Evolutionary conservation across 2,797 vertebrate species (phyloP).

Genomic region (Scleropages formosus): DNA sequence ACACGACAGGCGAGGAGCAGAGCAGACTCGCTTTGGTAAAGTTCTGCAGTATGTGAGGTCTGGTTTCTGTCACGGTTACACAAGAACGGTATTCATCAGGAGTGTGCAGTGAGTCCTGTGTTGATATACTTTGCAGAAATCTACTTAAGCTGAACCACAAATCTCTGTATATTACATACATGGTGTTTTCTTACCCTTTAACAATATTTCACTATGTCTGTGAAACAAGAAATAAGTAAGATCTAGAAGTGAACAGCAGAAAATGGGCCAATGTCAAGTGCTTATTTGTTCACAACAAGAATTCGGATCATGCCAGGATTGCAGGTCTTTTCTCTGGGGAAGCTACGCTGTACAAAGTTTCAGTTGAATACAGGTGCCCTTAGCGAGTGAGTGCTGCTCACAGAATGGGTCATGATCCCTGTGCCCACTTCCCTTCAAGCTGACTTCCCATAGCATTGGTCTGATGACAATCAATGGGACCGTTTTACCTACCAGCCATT

Average conservation of each 20-base stretch:
- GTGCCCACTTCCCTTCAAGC: not conserved
- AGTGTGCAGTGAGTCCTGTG: conserved; percentile 20
- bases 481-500: conserved; percentile 3
- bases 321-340: not conserved
- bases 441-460: not conserved
- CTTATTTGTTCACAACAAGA: not conserved
- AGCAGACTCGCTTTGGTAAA: not conserved
- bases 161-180: not conserved
- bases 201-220: not conserved
- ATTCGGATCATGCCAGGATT: not conserved
- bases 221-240: not conserved
- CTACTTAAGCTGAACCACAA: conserved; percentile 24
- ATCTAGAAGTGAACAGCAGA: not conserved
- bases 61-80: conserved; percentile 22
- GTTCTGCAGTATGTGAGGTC: conserved; percentile 4
- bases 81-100: conserved; percentile 34
- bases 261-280: too few relatives aligned
- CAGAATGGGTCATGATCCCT: not conserved
- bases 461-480: conserved; percentile 1
- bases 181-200: not conserved
- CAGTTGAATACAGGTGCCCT: not conserved
- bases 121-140: conserved; percentile 30
- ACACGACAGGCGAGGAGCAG: not conserved
- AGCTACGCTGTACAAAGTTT: not conserved
- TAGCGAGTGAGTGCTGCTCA: not conserved